Evolutionary conservation across 2,888 invertebrate genomes (phyloP), one percentile per base, ranked within the genome.

Genomic region (Idaea straminata): DNA sequence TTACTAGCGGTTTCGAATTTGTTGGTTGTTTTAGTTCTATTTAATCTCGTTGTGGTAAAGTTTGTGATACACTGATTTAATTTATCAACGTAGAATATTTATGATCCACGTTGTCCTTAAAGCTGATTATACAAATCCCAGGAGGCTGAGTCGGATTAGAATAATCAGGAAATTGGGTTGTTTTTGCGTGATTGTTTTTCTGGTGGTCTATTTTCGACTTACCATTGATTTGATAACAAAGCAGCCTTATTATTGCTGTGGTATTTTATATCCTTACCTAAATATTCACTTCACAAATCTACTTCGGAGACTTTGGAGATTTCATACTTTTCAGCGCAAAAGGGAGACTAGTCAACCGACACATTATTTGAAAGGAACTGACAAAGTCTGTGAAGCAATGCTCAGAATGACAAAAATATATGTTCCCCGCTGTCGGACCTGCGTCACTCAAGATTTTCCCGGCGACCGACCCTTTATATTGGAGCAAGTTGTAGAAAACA

Each of bases 381-480:
- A 70, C 64, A 70, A 69, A 74, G 77, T 75, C 72, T 73, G 70
- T 76, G 75, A 76, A 75, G 79, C 79, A 80, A 82, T 25, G 25
- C 76, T 75, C 66, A 75, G 79, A 82, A 83, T 83, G 85, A 85
- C 83, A 81, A 84, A 84, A 85, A 84, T 86, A 83, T 83, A 83
- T 83, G 81, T 85, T 82, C 80, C 70, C 76, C 74, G 77, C 83
- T 84, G 86, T 86, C 86, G 73, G 82, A 85, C 86, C 86, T 82
- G 80, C 76, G 83, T 86, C 87, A 86, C 81, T 82, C 83, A 79
- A 81, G 81, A 82, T 85, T 83, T 81, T 78, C 78, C 72, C 69
- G 71, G 25, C 25, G 25, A 25, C 25, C 68, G 74, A 74, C 78
- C 81, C 79, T 81, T 83, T 81, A 80, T 80, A 81, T 75, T 68